Percentiles rank a stretch among this genome's conserved stretches.
Evolutionary conservation across 30 jellyfish, hydroid and myxozoan genomes (phyloP).

Genomic region (Aurelia coerulea): DNA sequence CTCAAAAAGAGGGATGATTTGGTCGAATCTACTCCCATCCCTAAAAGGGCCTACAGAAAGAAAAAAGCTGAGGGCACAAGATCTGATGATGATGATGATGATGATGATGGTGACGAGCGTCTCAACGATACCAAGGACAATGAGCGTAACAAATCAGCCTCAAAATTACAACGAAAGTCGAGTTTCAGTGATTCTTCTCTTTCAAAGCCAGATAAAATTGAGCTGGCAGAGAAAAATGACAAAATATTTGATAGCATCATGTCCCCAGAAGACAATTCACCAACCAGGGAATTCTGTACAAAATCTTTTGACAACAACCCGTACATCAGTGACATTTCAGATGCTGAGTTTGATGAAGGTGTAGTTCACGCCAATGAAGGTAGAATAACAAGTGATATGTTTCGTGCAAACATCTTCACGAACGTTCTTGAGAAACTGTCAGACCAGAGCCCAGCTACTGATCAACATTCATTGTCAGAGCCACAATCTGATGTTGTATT

Average conservation of each 20-base stretch:
- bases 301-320: constrained; percentile 46
- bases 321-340: constrained; percentile 68
- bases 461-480: neutral
- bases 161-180: no score
- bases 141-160: no score
- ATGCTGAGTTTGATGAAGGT: constrained; percentile 47
- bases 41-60: neutral
- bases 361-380: neutral
- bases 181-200: no score
- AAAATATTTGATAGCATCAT: no score
- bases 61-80: neutral
- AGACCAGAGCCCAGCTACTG: neutral
- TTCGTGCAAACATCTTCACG: constrained; percentile 65
- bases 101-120: neutral
- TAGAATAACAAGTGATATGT: constrained; percentile 58
- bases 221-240: no score
- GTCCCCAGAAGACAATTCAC: no score
- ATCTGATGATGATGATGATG: neutral
- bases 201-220: no score
- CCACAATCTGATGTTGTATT: constrained; percentile 1
- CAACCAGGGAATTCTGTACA: neutral
- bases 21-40: neutral
- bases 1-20: neutral
- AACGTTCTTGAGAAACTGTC: constrained; percentile 28
- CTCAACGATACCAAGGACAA: neutral